Percentiles rank a stretch among this genome's conserved stretches.
These are phyloP conservation scores for Rhynchophorus ferrugineus DNA, from an alignment of 1,140 invertebrate species.

Conservation along the genomic window DNA sequence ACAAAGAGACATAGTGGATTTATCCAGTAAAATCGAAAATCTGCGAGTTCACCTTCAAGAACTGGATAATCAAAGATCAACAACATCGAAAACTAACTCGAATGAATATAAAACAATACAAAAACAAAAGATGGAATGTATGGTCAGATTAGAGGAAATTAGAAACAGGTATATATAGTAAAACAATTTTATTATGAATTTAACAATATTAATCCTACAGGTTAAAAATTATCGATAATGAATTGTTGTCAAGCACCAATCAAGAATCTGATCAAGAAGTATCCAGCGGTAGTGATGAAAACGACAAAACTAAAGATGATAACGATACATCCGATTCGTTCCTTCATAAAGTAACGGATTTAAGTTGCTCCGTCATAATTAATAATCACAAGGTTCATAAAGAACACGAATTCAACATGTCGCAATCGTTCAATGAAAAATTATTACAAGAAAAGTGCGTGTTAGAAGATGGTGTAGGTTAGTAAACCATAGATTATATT, in stretches of 20 bases:
- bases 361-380: conserved; percentile 37
- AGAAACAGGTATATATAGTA: conserved; percentile 18
- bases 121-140: conserved; percentile 33
- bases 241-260: conserved; percentile 28
- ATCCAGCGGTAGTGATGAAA: conserved; percentile 38
- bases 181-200: too few species aligned
- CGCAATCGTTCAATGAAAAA: conserved; percentile 40
- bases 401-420: conserved; percentile 36
- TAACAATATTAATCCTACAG: too few species aligned
- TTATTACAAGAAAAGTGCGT: conserved; percentile 37
- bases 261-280: conserved; percentile 38
- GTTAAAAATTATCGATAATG: conserved; percentile 31
- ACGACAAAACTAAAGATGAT: conserved; percentile 34
- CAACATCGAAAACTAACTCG: conserved; percentile 32
- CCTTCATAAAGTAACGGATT: conserved; percentile 26
- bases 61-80: conserved; percentile 55
- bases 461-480: conserved; percentile 34
- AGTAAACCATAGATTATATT: conserved; percentile 1
- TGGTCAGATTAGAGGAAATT: conserved; percentile 33
- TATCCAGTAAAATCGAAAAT: conserved; percentile 56
- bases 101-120: conserved; percentile 36
- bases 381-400: conserved; percentile 25
- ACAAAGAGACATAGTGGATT: conserved; percentile 64
- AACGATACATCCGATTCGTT: conserved; percentile 21
- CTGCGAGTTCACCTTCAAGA: conserved; percentile 56